Evolutionary conservation across 2,113 vertebrate genomes (phyloP).

Genomic region (Nycticebus coucang): DNA sequence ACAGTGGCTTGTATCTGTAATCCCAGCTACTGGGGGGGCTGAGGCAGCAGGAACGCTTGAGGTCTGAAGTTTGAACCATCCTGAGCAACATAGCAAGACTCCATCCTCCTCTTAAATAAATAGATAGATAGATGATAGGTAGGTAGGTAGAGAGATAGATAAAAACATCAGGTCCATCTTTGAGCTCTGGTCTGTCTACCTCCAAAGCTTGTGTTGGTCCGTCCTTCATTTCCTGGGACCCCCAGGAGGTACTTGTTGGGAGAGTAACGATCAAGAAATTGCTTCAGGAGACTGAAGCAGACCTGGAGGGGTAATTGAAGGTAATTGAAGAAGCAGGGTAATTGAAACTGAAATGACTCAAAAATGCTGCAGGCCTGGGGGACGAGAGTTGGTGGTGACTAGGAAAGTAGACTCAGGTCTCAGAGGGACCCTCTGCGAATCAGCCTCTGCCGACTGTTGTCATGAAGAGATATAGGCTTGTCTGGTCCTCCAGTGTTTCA

Average conservation of each 20-base stretch:
- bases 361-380: neutral
- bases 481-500: neutral
- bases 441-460: neutral
- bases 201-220: neutral
- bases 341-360: neutral
- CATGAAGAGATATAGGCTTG: neutral
- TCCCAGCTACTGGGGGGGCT: too few relatives aligned
- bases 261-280: neutral
- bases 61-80: too few relatives aligned
- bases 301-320: neutral
- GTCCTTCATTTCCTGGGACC: neutral
- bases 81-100: too few relatives aligned
- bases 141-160: too few relatives aligned
- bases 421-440: too few relatives aligned
- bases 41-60: too few relatives aligned
- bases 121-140: too few relatives aligned
- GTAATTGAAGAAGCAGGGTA: too few relatives aligned
- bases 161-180: neutral
- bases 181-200: neutral
- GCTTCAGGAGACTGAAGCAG: neutral
- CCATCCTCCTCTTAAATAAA: too few relatives aligned
- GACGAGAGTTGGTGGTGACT: neutral
- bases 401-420: neutral
- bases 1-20: too few relatives aligned
- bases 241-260: neutral